Percentiles rank a stretch among this genome's conserved stretches.
phyloP scores from a whole-genome alignment of 2,888 invertebrate genomes.

The Sylvicola fuscatus region DNA sequence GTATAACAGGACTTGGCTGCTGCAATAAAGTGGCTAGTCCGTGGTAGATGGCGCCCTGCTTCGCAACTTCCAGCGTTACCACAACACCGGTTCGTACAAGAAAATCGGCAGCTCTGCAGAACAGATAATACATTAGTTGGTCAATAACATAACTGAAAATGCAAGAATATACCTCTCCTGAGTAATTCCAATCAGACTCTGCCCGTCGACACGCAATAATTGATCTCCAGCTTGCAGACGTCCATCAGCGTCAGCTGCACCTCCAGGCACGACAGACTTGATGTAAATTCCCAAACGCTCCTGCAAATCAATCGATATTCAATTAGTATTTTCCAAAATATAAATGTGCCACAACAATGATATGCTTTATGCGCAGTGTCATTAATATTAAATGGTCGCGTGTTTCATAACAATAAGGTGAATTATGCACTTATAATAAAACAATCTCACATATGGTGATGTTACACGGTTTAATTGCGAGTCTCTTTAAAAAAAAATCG shows the following conservation, averaged over 20 bases:
- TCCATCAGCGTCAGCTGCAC: slow-evolving; percentile 83
- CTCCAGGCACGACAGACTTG: slow-evolving; percentile 92
- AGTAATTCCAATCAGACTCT: slow-evolving; percentile 72
- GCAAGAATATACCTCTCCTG: slow-evolving; percentile 58
- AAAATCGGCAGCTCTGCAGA: slow-evolving; percentile 75
- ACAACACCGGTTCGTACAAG: slow-evolving; percentile 85
- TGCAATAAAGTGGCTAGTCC: slow-evolving; percentile 83
- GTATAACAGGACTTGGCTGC: slow-evolving; percentile 70
- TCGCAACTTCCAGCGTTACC: slow-evolving; percentile 89
- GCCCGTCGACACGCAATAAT: slow-evolving; percentile 87
- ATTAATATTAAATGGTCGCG: no score
- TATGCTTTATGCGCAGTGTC: no score
- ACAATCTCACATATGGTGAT: no score
- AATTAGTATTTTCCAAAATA: no score
- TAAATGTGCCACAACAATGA: no score
- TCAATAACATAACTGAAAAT: no score
- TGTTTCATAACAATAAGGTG: no score
- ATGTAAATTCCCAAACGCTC: slow-evolving; percentile 90
- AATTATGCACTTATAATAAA: no score
- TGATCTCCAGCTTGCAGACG: slow-evolving; percentile 94
- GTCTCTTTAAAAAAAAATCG: no score
- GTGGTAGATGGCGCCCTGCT: slow-evolving; percentile 93
- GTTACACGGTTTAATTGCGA: no score
- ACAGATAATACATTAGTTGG: no score
- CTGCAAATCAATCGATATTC: slow-evolving; percentile 5